These are phyloP conservation scores for Manduca sexta DNA, from an alignment of 1,140 invertebrate species.

Conservation along the genomic window DNA sequence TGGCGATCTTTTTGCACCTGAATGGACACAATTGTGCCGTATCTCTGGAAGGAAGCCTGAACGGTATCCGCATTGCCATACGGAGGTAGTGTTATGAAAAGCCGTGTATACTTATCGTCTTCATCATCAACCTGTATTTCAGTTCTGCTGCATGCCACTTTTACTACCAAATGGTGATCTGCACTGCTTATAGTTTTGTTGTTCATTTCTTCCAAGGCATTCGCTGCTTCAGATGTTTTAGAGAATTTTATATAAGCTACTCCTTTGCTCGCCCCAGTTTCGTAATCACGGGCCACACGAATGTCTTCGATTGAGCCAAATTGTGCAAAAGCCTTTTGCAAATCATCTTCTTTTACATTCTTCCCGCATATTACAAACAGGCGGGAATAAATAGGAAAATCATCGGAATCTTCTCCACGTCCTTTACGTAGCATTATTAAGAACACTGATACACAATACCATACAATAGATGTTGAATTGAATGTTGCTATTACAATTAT, in stretches of 20 bases:
- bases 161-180: conserved; percentile 89
- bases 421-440: too few species aligned
- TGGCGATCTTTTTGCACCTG: conserved; percentile 87
- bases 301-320: conserved; percentile 92
- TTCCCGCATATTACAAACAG: conserved; percentile 92
- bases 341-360: conserved; percentile 85
- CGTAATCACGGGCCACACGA: conserved; percentile 90
- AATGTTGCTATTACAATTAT: too few species aligned
- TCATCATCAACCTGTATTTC: conserved; percentile 86
- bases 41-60: conserved; percentile 86
- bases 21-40: conserved; percentile 89
- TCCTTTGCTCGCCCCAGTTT: conserved; percentile 90
- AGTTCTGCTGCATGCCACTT: conserved; percentile 82
- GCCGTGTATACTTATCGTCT: conserved; percentile 89
- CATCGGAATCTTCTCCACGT: conserved; percentile 20
- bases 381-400: conserved; percentile 60
- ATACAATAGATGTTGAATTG: too few species aligned
- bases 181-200: conserved; percentile 83
- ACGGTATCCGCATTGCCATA: conserved; percentile 86
- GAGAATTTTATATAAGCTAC: conserved; percentile 87
- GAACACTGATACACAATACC: too few species aligned
- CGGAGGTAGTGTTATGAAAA: conserved; percentile 94
- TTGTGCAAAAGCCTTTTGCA: conserved; percentile 83
- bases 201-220: conserved; percentile 90
- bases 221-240: conserved; percentile 89